These are phyloP conservation scores for Drosophila imparisetae DNA, from an alignment of 2,888 invertebrate genomes.

Conservation along the genomic window DNA sequence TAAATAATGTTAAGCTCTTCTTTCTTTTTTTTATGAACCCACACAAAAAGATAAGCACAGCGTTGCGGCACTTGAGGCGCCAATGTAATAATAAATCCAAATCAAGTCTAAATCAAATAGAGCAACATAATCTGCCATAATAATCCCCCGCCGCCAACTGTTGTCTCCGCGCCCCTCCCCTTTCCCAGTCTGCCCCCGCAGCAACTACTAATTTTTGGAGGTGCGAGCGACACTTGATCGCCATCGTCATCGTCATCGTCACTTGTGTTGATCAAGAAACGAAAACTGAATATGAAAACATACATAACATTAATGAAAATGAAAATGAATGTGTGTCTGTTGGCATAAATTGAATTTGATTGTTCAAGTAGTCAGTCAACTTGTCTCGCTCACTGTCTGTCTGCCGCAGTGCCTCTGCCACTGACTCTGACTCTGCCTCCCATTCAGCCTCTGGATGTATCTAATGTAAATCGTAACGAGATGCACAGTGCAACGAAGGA, in stretches of 20 bases:
- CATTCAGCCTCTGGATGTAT: slow-evolving; percentile 14
- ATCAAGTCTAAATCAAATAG: slow-evolving; percentile 79
- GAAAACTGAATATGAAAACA: slow-evolving; percentile 55
- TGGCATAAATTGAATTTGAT: slow-evolving; percentile 81
- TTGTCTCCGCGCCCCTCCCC: neutral
- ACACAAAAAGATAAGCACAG: slow-evolving; percentile 63
- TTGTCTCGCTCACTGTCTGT: slow-evolving; percentile 45
- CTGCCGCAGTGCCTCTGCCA: slow-evolving; percentile 14
- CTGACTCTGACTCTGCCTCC: slow-evolving; percentile 8
- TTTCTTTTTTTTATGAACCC: slow-evolving; percentile 53
- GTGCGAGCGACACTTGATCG: slow-evolving; percentile 63
- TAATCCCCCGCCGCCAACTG: slow-evolving; percentile 25
- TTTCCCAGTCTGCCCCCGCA: neutral
- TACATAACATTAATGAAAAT: slow-evolving; percentile 53
- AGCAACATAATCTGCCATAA: slow-evolving; percentile 74
- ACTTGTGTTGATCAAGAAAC: slow-evolving; percentile 60
- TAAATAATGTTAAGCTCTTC: slow-evolving; percentile 65
- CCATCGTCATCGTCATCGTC: slow-evolving; percentile 46
- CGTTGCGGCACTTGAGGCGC: slow-evolving; percentile 73
- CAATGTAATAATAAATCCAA: slow-evolving; percentile 80
- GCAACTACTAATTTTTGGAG: slow-evolving; percentile 43
- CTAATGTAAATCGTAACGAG: slow-evolving; percentile 60
- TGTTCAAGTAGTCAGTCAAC: slow-evolving; percentile 74
- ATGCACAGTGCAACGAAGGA: slow-evolving; percentile 34
- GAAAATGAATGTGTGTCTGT: slow-evolving; percentile 67